Conservation (phyloP, 2,113 vertebrate species). For the Jacana jacana region DNA sequence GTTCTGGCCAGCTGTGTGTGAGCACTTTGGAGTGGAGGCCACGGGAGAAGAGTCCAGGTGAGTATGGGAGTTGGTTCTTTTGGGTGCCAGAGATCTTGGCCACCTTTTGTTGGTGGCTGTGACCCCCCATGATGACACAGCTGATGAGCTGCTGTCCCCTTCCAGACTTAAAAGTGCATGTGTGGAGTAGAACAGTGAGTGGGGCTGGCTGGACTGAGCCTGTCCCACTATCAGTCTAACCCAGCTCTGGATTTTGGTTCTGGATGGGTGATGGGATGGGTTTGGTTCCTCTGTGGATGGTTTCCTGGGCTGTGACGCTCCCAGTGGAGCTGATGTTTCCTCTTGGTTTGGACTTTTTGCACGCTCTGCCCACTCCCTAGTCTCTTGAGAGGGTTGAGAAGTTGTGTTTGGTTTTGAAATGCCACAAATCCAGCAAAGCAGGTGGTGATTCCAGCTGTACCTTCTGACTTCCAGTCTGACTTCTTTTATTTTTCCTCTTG, state of each 20-base stretch:
- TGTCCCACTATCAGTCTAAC: not conserved
- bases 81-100: not conserved
- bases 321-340: not conserved
- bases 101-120: not conserved
- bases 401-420: not conserved
- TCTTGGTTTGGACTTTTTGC: not conserved
- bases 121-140: too few relatives aligned
- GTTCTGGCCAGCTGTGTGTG: conserved; percentile 97
- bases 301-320: not conserved
- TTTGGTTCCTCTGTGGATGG: not conserved
- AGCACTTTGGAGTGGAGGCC: conserved; percentile 95
- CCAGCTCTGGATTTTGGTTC: not conserved
- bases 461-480: not conserved
- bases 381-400: rapidly evolving
- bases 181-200: not conserved
- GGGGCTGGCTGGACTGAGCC: not conserved
- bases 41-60: conserved; percentile 97
- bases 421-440: not conserved
- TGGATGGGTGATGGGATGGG: not conserved
- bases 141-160: not conserved
- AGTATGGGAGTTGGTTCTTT: not conserved
- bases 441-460: not conserved
- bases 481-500: not conserved
- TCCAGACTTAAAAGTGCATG: rapidly evolving
- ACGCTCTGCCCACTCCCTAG: not conserved